Evolutionary conservation across 2,888 invertebrate species (phyloP).

Genomic region (Hydrotaea diabolus): DNA sequence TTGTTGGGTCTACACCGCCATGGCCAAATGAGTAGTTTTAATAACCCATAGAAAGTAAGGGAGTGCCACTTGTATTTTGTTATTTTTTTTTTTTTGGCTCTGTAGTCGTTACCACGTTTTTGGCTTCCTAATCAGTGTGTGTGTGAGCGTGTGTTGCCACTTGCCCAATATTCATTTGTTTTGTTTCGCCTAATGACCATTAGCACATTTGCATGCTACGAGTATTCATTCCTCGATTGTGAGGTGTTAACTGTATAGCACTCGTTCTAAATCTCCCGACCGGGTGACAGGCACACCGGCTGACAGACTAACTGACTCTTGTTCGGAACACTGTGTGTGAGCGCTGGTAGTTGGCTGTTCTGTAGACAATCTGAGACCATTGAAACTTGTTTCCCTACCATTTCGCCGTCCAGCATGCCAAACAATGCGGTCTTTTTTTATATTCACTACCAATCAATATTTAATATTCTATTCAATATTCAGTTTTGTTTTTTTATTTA

Average conservation of each 20-base stretch:
- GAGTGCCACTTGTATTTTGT: conserved; percentile 38
- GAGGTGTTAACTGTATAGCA: conserved; percentile 41
- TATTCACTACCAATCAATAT: background rate
- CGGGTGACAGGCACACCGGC: background rate
- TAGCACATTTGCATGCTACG: conserved; percentile 42
- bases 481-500: conserved; percentile 16
- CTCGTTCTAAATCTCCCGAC: background rate
- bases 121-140: background rate
- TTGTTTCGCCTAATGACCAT: conserved; percentile 49
- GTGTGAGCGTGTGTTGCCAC: conserved; percentile 4
- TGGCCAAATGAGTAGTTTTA: background rate
- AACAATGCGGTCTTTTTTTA: conserved; percentile 25
- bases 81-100: background rate
- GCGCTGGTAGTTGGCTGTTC: background rate
- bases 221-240: conserved; percentile 14
- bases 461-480: background rate
- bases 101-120: background rate
- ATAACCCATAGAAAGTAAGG: conserved; percentile 38
- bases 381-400: conserved; percentile 32
- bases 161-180: background rate
- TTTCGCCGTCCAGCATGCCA: conserved; percentile 28
- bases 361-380: background rate
- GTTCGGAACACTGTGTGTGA: background rate
- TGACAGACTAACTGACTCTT: background rate
- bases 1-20: background rate